phyloP scores from a whole-genome alignment of 2,888 invertebrate genomes.

The Adineta ricciae region DNA sequence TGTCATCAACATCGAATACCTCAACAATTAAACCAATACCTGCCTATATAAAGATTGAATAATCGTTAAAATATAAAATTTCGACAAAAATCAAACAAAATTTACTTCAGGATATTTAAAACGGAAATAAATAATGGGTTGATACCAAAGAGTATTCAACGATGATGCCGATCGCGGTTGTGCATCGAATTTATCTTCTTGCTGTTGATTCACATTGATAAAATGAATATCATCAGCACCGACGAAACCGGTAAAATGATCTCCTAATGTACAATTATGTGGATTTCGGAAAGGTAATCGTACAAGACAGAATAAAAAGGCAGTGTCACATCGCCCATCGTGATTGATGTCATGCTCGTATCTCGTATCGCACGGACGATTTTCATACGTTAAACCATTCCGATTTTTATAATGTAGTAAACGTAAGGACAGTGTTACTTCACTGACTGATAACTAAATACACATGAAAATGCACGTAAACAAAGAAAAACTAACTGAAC shows the following conservation, averaged over 20 bases:
- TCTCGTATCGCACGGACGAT: slow-evolving; percentile 8
- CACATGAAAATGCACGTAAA: neutral
- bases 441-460: neutral
- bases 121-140: neutral
- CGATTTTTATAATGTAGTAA: slow-evolving; percentile 21
- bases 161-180: neutral
- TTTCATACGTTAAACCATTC: slow-evolving; percentile 6
- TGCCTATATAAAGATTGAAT: slow-evolving; percentile 15
- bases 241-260: slow-evolving; percentile 28
- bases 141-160: neutral
- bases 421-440: neutral
- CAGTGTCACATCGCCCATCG: slow-evolving; percentile 27
- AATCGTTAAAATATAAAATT: neutral
- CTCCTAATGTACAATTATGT: slow-evolving; percentile 34
- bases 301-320: slow-evolving; percentile 33
- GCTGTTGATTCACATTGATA: neutral
- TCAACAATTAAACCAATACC: slow-evolving; percentile 33
- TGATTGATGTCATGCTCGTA: slow-evolving; percentile 18
- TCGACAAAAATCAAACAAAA: neutral
- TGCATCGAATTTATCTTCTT: neutral
- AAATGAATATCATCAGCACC: slow-evolving; percentile 26
- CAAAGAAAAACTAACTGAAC: neutral
- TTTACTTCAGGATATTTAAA: slow-evolving; percentile 31
- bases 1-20: slow-evolving; percentile 22
- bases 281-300: slow-evolving; percentile 31